Percentiles rank a stretch among this genome's conserved stretches.
These are phyloP conservation scores for Hyposoter dolosus DNA, from an alignment of 2,888 invertebrate genomes.

Conservation along the genomic window DNA sequence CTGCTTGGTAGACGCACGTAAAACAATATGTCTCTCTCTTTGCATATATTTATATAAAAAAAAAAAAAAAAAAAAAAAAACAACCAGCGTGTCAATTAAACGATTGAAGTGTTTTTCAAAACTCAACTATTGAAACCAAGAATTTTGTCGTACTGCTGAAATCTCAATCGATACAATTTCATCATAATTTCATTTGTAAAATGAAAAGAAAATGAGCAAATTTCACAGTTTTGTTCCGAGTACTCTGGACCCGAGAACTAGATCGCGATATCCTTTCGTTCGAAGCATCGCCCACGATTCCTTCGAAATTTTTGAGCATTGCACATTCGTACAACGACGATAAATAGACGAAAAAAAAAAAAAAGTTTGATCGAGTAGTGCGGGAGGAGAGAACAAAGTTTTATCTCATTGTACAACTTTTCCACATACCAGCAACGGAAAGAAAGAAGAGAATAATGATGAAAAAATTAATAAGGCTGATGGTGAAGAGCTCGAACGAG, in stretches of 20 bases:
- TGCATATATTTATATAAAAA: background rate
- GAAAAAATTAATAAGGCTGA: background rate
- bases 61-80: background rate
- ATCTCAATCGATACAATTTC: conserved; percentile 3
- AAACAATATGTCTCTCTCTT: conserved; percentile 33
- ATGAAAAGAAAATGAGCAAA: background rate
- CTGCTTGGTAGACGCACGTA: conserved; percentile 61
- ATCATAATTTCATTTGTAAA: background rate
- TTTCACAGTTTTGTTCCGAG: background rate
- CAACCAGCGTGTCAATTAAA: background rate
- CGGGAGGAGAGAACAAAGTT: background rate
- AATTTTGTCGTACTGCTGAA: background rate
- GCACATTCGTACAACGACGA: no score
- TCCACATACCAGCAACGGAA: background rate
- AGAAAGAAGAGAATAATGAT: background rate
- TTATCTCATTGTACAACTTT: background rate
- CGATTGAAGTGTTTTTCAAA: background rate
- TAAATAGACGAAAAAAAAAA: background rate
- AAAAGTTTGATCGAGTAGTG: background rate
- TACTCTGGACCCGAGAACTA: background rate
- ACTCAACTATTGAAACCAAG: background rate
- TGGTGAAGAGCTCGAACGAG: conserved; percentile 3
- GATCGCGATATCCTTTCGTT: background rate
- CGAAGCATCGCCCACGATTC: background rate
- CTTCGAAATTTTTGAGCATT: background rate